Evolutionary conservation across 1,140 invertebrate species (phyloP), one percentile per base, ranked within the genome.

Genomic region (Drosophila quadrilineata): DNA sequence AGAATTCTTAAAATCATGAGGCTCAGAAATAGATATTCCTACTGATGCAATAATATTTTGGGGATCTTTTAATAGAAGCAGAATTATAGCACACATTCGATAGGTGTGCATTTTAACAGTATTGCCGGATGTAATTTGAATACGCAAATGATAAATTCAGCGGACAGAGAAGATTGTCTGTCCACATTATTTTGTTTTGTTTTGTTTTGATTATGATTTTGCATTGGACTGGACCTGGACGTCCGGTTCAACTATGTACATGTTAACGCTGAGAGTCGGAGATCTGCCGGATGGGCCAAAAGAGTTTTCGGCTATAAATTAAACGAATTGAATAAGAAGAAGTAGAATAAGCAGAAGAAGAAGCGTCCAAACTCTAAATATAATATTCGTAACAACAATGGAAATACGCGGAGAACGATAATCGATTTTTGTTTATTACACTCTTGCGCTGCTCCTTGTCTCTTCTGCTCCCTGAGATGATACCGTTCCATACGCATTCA

Each of bases 351-450:
- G n/a, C n/a, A n/a, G n/a, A 76, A 71, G 69, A 73, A 64, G 74
- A 77, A 77, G 69, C 67, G 63, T 56, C 71, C 64, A 67, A 72
- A 62, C 58, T 69, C 59, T 68, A 58, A 72, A 76, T 71, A 80
- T 74, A 70, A 85, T 88, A 86, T 76, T 84, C 76, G 71, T 79
- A 82, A 88, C 65, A 88, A 84, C 73, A 85, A 82, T 74, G 75
- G 82, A 88, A 85, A 88, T 88, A 63, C 87, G 62, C 41, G 59
- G 56, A 75, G 57, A 75, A 80, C 80, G 87, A 87, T 88, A 88
- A 88, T 88, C 87, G 87, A 88, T 88, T 88, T 88, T 80, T 76
- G 80, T 88, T 87, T 88, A 88, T 88, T 88, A 75, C 76, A 71
- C 77, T 73, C 74, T 70, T n/a, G n/a, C 56, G 67, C 46, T 70